A percentile compares a stretch with the other conserved stretches of the same genome.
phyloP scores from a whole-genome alignment of 1,140 invertebrate genomes.

The Drosophila kohkoa region DNA sequence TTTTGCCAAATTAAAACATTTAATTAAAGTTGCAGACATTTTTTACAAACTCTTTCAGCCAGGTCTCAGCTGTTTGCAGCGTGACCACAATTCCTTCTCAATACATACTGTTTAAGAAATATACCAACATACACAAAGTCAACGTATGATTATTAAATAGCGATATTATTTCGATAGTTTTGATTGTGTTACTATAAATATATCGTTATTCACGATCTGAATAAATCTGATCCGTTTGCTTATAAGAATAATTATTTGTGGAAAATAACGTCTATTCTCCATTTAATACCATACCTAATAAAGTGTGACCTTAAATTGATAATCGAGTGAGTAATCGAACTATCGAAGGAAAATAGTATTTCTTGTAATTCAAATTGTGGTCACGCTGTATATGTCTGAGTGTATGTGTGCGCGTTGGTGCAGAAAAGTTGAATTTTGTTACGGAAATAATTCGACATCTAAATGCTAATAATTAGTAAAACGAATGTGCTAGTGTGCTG shows the following conservation, averaged over 20 bases:
- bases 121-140: neutral
- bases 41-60: constrained; percentile 25
- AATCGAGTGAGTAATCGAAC: too few species aligned
- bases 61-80: constrained; percentile 23
- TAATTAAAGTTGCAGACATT: constrained; percentile 69
- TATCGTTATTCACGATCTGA: too few species aligned
- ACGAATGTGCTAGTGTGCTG: constrained; percentile 31
- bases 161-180: neutral
- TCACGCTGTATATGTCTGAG: constrained; percentile 6
- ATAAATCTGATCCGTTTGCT: too few species aligned
- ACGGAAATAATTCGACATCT: constrained; percentile 34
- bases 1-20: constrained; percentile 73
- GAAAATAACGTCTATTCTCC: too few species aligned
- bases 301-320: neutral
- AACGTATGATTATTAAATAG: neutral
- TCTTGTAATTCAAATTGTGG: neutral
- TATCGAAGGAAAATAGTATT: constrained; percentile 1
- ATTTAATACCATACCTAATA: too few species aligned
- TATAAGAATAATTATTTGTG: too few species aligned
- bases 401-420: constrained; percentile 53
- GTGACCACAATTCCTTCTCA: neutral
- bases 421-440: constrained; percentile 61
- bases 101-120: neutral
- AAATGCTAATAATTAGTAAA: constrained; percentile 36
- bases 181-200: neutral